Conservation (phyloP, 2,888 invertebrate genomes). For the Tetragnatha montana region DNA sequence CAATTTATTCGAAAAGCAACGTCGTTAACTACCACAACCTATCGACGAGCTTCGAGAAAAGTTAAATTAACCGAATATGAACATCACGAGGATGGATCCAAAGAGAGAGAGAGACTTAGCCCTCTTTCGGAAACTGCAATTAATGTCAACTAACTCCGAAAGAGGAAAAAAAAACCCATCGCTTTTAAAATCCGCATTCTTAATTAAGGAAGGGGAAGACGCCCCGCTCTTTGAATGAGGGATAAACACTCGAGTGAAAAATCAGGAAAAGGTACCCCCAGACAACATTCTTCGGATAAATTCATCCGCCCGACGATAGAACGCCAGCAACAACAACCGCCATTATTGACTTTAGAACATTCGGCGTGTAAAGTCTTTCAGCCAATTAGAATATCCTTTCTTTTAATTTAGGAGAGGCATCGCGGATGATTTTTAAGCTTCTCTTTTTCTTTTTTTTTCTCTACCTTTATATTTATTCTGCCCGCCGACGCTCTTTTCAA, state of each 20-base stretch:
- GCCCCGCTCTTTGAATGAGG: background rate
- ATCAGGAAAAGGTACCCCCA: background rate
- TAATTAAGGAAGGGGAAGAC: background rate
- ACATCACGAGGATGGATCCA: background rate
- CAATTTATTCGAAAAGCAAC: too few relatives aligned
- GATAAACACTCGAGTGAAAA: constrained; percentile 17
- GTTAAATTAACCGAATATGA: background rate
- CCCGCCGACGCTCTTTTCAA: background rate
- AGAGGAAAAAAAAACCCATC: background rate
- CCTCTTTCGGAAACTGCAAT: background rate
- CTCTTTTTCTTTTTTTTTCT: background rate
- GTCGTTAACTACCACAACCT: too few relatives aligned
- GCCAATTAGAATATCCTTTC: constrained; percentile 21
- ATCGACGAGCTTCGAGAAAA: background rate
- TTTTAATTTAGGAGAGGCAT: constrained; percentile 33
- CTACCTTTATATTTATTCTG: background rate
- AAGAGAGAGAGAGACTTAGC: background rate
- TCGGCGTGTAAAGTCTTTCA: constrained; percentile 36
- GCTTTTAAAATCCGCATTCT: background rate
- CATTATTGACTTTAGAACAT: constrained; percentile 50
- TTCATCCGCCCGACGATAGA: constrained; percentile 31
- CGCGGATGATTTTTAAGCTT: constrained; percentile 1
- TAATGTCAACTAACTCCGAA: background rate
- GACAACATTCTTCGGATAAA: constrained; percentile 26
- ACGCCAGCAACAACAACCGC: constrained; percentile 30